phyloP scores from a whole-genome alignment of 2,113 vertebrate genomes.

The Gambusia affinis region DNA sequence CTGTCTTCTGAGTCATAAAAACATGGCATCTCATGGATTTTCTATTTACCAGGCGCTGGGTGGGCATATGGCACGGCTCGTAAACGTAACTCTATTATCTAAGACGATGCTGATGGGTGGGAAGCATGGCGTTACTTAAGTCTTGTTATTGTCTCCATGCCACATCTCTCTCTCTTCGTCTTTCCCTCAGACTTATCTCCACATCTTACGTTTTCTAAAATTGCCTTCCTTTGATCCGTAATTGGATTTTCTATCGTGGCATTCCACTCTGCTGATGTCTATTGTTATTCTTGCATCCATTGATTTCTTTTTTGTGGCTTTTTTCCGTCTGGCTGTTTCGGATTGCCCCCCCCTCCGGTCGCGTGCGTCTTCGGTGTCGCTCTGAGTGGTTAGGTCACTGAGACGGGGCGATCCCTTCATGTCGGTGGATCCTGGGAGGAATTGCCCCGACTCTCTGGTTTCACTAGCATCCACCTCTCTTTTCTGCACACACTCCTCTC shows the following conservation, averaged over 20 bases:
- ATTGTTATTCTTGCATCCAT: conserved; percentile 68
- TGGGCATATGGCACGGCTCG: conserved; percentile 65
- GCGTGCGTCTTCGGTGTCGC: conserved; percentile 49
- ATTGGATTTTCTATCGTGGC: conserved; percentile 66
- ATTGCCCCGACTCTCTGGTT: conserved; percentile 61
- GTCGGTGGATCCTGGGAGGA: conserved; percentile 56
- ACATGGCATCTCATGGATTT: conserved; percentile 70
- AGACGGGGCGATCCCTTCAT: conserved; percentile 53
- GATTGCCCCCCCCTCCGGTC: conserved; percentile 31
- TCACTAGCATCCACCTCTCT: conserved; percentile 26
- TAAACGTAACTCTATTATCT: conserved; percentile 69
- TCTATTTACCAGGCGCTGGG: conserved; percentile 71
- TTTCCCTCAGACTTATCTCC: conserved; percentile 51
- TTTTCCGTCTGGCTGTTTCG: conserved; percentile 54
- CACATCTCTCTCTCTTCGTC: conserved; percentile 38
- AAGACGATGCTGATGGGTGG: conserved; percentile 55
- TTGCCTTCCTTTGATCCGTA: conserved; percentile 67
- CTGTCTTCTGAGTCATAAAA: conserved; percentile 64
- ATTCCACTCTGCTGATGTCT: conserved; percentile 58
- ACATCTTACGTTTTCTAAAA: conserved; percentile 65
- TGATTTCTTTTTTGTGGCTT: conserved; percentile 55
- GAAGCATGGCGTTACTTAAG: conserved; percentile 59
- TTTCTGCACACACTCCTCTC: conserved; percentile 55
- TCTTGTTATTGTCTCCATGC: conserved; percentile 52
- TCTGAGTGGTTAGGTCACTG: conserved; percentile 47